phyloP scores from a whole-genome alignment of 2,888 invertebrate species.

The Halictus ligatus region DNA sequence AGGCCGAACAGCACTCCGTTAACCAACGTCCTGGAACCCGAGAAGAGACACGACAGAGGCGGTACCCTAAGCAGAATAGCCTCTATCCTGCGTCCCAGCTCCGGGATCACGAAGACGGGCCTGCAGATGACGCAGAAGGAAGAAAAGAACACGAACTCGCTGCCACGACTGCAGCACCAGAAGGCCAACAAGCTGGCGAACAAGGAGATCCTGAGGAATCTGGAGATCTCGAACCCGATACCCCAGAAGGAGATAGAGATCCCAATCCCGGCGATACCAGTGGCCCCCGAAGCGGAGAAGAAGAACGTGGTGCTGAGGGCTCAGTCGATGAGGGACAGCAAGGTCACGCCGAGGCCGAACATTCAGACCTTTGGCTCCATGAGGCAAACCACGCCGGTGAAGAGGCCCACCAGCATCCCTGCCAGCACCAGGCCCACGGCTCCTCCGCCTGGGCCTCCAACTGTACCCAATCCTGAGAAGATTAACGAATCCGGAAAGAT shows the following conservation, averaged over 20 bases:
- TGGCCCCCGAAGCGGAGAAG: slow-evolving; percentile 85
- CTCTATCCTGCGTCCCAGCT: slow-evolving; percentile 86
- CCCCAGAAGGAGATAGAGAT: slow-evolving; percentile 89
- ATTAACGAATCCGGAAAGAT: slow-evolving; percentile 78
- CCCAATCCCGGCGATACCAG: slow-evolving; percentile 87
- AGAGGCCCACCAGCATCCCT: slow-evolving; percentile 91
- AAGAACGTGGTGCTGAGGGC: slow-evolving; percentile 90
- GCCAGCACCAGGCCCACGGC: slow-evolving; percentile 90
- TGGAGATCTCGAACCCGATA: slow-evolving; percentile 94
- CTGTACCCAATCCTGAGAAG: slow-evolving; percentile 79
- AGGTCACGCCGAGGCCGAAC: slow-evolving; percentile 86
- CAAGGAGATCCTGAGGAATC: slow-evolving; percentile 89
- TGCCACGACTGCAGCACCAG: slow-evolving; percentile 87
- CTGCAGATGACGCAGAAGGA: slow-evolving; percentile 85
- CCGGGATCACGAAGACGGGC: slow-evolving; percentile 86
- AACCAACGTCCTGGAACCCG: slow-evolving; percentile 70
- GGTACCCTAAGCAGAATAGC: slow-evolving; percentile 90
- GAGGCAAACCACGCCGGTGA: slow-evolving; percentile 88
- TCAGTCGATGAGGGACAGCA: slow-evolving; percentile 91
- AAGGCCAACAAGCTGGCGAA: slow-evolving; percentile 89
- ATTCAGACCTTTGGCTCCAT: slow-evolving; percentile 94
- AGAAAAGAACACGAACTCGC: slow-evolving; percentile 86
- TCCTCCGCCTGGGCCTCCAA: slow-evolving; percentile 90
- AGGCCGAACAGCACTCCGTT: slow-evolving; percentile 77
- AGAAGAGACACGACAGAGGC: slow-evolving; percentile 84